Evolutionary conservation across 2,888 invertebrate genomes (phyloP).

Genomic region (Catocala fraxini): DNA sequence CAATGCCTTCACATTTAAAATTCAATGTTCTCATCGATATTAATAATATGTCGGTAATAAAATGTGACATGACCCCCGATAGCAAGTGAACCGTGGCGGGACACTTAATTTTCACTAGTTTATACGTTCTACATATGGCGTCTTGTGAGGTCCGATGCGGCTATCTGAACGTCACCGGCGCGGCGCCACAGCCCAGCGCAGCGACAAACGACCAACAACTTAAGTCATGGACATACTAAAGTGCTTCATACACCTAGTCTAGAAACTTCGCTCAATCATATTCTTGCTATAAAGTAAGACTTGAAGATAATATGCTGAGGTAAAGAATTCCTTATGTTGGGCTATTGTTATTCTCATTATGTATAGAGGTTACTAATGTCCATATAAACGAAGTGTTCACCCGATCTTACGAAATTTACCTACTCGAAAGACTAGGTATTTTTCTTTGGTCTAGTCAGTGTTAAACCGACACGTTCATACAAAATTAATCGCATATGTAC

Average conservation of each 20-base stretch:
- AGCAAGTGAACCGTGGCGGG: slow-evolving; percentile 74
- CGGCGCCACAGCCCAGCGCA: slow-evolving; percentile 70
- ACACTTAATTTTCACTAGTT: slow-evolving; percentile 86
- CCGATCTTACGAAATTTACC: too few species aligned
- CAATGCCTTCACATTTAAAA: slow-evolving; percentile 72
- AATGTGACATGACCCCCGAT: slow-evolving; percentile 83
- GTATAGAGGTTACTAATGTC: too few species aligned
- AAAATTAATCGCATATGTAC: too few species aligned
- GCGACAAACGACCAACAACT: slow-evolving; percentile 61
- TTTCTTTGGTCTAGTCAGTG: too few species aligned
- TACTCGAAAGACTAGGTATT: too few species aligned
- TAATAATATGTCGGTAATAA: slow-evolving; percentile 84
- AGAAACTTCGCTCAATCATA: neutral
- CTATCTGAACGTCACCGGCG: slow-evolving; percentile 68
- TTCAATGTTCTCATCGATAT: slow-evolving; percentile 81
- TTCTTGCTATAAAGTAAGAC: neutral
- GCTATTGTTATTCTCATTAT: too few species aligned
- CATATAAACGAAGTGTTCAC: too few species aligned
- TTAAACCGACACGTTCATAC: too few species aligned
- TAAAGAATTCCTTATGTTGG: too few species aligned
- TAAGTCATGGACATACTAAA: slow-evolving; percentile 49
- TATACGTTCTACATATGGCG: slow-evolving; percentile 78
- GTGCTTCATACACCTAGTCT: neutral
- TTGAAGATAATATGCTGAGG: too few species aligned
- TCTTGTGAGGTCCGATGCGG: slow-evolving; percentile 78